Base-by-base conservation (phyloP, 1,140 invertebrate genomes). In the Battus philenor region DNA sequence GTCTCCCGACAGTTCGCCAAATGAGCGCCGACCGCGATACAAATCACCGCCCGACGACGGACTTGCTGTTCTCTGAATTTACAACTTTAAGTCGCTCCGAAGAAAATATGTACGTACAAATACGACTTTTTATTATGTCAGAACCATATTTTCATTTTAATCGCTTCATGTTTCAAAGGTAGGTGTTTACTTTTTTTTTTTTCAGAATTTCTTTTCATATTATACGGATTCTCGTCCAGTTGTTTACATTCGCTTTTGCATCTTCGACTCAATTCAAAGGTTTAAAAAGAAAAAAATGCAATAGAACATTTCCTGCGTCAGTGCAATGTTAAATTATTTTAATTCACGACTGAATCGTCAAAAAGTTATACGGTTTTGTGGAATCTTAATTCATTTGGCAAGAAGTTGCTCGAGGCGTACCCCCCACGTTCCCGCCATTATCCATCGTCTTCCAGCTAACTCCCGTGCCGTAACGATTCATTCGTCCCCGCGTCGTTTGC, bases 21-120 rank as follows among this genome's bases (percentile, higher is more conserved):
- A 67, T 67, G 69, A 73, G 62, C 67, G 58, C 53, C 65, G 67
- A 67, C 63, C 65, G 53, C 65, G 48, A 62, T 58, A 74, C 64
- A 74, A 72, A 71, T 74, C 65, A 74, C 68, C 65, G 44, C 27
- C 36, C 36, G 30, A 50, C 36, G 33, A 16, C 17, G 17, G 20
- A 22, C 20, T 7, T 22, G 20, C 7, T 3, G 7, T 22, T 7
- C 20, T 4, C 3, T 22, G 20, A 7, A 22, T 22, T 7, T 7
- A 22, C 3, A 4, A 3, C 7, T 4, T 22, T 4, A 3, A 22
- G 3, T 3, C 3, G 20, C 20, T 7, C 7, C 20, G 20, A 22
- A 4, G 20, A 22, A 4, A 22, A 22, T 7, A 22, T 22, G 20
- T 7, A 22, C 20, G 20, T 22, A 22, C 20, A 22, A 3, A 22